Evolutionary conservation across 2,797 vertebrate species (phyloP), one percentile per base, ranked within the genome.

Genomic region (Orestias chungarensis): DNA sequence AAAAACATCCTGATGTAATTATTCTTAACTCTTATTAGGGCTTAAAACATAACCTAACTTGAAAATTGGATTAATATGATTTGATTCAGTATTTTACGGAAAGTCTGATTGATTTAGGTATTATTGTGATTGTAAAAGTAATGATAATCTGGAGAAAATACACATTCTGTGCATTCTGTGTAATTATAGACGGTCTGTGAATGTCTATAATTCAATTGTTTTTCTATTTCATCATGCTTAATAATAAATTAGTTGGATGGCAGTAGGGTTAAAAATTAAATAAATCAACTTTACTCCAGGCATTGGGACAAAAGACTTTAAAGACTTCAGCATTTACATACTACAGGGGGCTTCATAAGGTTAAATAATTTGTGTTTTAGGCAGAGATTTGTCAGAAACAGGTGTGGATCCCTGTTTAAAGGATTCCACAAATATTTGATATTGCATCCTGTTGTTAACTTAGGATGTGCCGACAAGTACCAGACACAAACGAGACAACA

Each of bases 401-500:
- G 9, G 40, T 66, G 1, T 46, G 42, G 27, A 65, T 46, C 27
- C 43, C 31, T 57, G 54, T 35, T 57, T 35, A 18, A 33, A 33
- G 8, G 42, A 65, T 46, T 9, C 9, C 27, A 43, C 40, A 35
- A 12, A 59, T 59, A 57, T 64, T 29, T 64, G 18, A 65, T 18
- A 65, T 31, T 12, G 2, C 27, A 12, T 18, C 11, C 17, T 20
- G 17, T 33, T 61, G 27, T 6, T 20, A 20, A 31, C 11, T 31
- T 46, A 11, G 23, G 31, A 59, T 20, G 1, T 66, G 31, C 35
- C 38, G 54, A 86, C 57, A 73, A 33, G 69, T 29, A 40, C 67
- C 35, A 54, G 29, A 80, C 66, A 78, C 40, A 81, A 68, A 79
- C 50, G 52, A 40, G 31, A 87, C 77, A 1, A 81, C 65, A 72